Evolutionary conservation across 2,888 invertebrate genomes (phyloP), one percentile per base, ranked within the genome.

Genomic region (Meloe dianella): DNA sequence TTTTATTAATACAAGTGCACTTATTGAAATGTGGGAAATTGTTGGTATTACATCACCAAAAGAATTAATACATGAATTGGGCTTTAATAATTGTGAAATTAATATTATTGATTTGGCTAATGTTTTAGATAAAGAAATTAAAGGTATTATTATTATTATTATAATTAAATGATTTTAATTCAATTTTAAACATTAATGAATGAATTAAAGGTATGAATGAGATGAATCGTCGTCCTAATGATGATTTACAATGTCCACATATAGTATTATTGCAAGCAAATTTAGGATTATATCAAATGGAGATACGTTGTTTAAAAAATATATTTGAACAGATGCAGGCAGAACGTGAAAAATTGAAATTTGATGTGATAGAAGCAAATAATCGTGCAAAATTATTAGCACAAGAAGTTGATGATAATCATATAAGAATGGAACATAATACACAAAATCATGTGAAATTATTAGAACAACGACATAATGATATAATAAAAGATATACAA

Each of bases 391-490:
- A 90, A 0, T 81, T 94, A 63, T 85, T 97, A 60, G 96, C 95
- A 1, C 93, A 93, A 75, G 97, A 97, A 83, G 92, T 96, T 1
- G 97, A 97, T 81, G 97, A 97, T 78, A 91, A 92, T 75, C 95
- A 96, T 81, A 89, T 91, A 0, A 89, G 91, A 66, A 87, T 96
- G 80, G 96, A 97, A 81, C 89, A 89, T 69, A 90, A 90, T 32
- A 87, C 92, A 30, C 89, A 91, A 78, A 88, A 89, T 58, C 90
- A 88, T 85, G 87, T 91, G 58, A 89, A 90, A 67, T 85, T 89
- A 57, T 82, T 94, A 22, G 95, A 95, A 79, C 88, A 89, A 67
- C 89, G 92, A 66, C 94, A 95, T 79, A 86, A 91, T 0, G 95
- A 95, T 70, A 89, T 91, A 67, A 84, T 92, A 9, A 90, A 91